Evolutionary conservation across 2,888 invertebrate genomes (phyloP).

Genomic region (Arctia plantaginis): DNA sequence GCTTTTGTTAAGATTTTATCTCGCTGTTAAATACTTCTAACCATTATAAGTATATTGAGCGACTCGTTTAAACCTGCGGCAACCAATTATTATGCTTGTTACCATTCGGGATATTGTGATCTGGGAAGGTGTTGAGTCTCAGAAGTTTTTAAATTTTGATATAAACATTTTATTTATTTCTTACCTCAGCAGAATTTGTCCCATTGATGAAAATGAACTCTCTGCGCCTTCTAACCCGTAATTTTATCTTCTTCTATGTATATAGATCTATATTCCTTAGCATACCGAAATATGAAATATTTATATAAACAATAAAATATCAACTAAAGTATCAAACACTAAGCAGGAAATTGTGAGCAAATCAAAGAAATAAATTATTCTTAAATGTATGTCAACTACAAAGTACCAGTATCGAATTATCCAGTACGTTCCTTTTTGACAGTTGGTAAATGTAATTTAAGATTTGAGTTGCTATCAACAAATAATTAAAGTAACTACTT

Average conservation of each 20-base stretch:
- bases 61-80: slow-evolving; percentile 78
- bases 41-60: slow-evolving; percentile 82
- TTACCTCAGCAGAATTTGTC: neutral
- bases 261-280: neutral
- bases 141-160: slow-evolving; percentile 39
- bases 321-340: neutral
- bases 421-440: slow-evolving; percentile 42
- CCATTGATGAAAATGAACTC: neutral
- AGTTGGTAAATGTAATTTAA: slow-evolving; percentile 53
- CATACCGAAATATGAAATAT: neutral
- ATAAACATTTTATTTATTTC: slow-evolving; percentile 32
- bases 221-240: neutral
- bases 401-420: slow-evolving; percentile 34
- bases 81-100: slow-evolving; percentile 76
- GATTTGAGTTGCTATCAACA: slow-evolving; percentile 56
- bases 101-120: slow-evolving; percentile 71
- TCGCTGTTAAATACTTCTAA: slow-evolving; percentile 85
- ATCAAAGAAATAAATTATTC: neutral
- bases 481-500: slow-evolving; percentile 68
- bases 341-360: no score
- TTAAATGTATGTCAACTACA: neutral
- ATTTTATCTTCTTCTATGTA: neutral
- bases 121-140: slow-evolving; percentile 56
- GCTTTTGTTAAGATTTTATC: slow-evolving; percentile 86
- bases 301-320: neutral